Conservation (phyloP, 1,140 invertebrate species). For the Drosophila grimshawi region DNA sequence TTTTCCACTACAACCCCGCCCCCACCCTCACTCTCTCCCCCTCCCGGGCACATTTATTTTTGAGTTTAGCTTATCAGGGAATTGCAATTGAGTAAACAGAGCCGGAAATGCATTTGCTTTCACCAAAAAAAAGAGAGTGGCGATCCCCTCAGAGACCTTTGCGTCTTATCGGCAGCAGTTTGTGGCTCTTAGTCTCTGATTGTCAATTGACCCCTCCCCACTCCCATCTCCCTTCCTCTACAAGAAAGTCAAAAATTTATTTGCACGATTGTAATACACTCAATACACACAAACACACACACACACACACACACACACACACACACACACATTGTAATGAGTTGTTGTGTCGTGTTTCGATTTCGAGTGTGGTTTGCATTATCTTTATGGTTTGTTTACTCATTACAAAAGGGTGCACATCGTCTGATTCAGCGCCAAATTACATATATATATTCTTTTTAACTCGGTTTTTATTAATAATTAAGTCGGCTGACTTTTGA, state of each 20-base stretch:
- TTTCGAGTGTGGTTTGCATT: conserved; percentile 8
- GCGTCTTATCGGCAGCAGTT: neutral
- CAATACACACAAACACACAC: neutral
- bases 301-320: too few species aligned
- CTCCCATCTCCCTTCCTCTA: too few species aligned
- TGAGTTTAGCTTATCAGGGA: conserved; percentile 55
- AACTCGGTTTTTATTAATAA: too few species aligned
- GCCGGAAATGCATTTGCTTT: conserved; percentile 81
- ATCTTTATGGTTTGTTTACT: conserved; percentile 30
- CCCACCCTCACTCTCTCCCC: neutral
- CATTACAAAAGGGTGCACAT: conserved; percentile 12
- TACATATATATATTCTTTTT: too few species aligned
- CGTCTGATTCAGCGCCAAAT: neutral
- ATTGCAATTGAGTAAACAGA: conserved; percentile 76
- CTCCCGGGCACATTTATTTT: conserved; percentile 30
- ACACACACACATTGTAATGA: neutral
- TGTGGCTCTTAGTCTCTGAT: conserved; percentile 14
- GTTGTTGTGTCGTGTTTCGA: conserved; percentile 7
- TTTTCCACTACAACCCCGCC: neutral
- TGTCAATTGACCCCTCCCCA: conserved; percentile 16
- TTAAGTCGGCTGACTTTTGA: too few species aligned
- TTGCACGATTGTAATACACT: conserved; percentile 40
- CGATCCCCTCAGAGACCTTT: neutral
- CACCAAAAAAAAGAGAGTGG: conserved; percentile 32
- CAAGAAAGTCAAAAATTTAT: conserved; percentile 32